phyloP scores from a whole-genome alignment of 2,113 vertebrate genomes.

The Bucco capensis region DNA sequence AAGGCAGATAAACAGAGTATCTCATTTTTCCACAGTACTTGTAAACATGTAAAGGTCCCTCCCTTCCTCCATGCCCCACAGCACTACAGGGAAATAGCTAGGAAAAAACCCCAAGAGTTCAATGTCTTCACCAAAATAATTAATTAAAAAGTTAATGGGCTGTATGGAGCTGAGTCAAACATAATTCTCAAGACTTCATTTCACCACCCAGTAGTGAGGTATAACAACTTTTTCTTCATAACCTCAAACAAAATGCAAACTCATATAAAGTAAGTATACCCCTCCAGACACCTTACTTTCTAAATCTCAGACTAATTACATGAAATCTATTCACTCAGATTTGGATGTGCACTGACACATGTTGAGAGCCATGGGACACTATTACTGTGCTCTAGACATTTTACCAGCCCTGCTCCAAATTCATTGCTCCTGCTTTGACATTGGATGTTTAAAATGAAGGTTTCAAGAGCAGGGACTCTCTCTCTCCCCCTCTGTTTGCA shows the following conservation, averaged over 20 bases:
- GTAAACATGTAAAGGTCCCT: background rate
- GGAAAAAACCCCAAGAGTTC: background rate
- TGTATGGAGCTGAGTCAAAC: background rate
- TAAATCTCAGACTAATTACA: background rate
- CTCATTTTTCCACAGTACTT: background rate
- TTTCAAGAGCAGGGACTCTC: background rate
- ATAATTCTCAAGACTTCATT: background rate
- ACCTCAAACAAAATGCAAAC: background rate
- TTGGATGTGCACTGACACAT: background rate
- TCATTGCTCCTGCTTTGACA: background rate
- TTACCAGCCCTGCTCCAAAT: background rate
- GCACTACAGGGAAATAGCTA: fast-evolving
- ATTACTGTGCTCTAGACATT: too few species aligned
- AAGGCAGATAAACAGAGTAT: background rate
- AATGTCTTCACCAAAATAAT: background rate
- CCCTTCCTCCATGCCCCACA: background rate
- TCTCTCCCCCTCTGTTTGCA: background rate
- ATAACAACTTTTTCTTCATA: background rate
- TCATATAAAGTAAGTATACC: background rate
- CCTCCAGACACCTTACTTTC: background rate
- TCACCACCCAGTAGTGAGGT: background rate
- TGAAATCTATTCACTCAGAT: background rate
- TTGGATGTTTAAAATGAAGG: background rate
- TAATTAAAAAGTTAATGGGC: background rate
- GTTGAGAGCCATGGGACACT: background rate